Percentiles rank a stretch among this genome's conserved stretches.
Conservation (phyloP, 1,140 invertebrate species). For the Trypoxylus dichotomus region DNA sequence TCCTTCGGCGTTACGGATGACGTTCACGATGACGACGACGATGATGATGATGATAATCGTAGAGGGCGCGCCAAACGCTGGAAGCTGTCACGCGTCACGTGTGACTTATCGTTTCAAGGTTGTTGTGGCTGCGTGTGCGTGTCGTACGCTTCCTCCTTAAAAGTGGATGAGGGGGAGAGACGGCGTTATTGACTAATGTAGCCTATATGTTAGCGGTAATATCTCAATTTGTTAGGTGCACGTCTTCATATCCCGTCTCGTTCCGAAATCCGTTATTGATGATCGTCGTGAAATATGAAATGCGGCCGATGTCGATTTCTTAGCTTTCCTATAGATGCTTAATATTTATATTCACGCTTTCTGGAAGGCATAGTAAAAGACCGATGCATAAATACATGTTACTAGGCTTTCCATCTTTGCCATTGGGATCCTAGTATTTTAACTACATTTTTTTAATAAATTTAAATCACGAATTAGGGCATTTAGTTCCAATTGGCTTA, state of each 20-base stretch:
- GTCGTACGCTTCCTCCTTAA: no score
- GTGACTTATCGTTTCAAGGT: constrained; percentile 34
- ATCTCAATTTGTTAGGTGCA: constrained; percentile 16
- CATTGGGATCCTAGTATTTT: no score
- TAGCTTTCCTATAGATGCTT: no score
- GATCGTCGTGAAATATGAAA: background rate
- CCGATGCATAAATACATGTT: no score
- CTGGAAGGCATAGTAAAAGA: no score
- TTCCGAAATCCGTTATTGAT: background rate
- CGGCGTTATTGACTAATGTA: constrained; percentile 19
- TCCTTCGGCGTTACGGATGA: no score
- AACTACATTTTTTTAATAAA: no score
- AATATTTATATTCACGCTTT: no score
- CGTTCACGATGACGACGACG: background rate
- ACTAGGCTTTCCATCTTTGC: no score
- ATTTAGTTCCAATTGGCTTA: no score
- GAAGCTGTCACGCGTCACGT: constrained; percentile 36
- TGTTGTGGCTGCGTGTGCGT: background rate
- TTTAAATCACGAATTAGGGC: no score
- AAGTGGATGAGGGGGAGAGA: background rate
- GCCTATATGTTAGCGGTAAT: constrained; percentile 11
- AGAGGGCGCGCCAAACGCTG: constrained; percentile 43
- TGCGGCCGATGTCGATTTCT: background rate
- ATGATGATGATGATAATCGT: constrained; percentile 26
- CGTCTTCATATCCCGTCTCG: constrained; percentile 3